Conservation (phyloP, 2,888 invertebrate species). For the Drosophila flavopinicola region DNA sequence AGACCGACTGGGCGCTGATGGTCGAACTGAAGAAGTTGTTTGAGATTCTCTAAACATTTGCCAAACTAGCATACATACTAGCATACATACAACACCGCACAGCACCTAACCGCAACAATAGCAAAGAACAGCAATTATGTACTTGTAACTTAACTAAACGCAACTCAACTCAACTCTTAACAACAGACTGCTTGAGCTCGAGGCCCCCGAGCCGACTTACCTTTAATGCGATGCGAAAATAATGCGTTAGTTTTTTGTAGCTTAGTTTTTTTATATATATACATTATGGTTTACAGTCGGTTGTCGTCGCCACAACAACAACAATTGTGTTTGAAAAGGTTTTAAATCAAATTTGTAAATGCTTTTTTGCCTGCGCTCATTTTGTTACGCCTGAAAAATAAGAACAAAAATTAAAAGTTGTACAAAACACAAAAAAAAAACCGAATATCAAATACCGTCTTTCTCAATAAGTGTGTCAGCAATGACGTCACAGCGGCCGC, state of each 20-base stretch:
- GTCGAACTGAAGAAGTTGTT: slow-evolving; percentile 99
- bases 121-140: slow-evolving; percentile 34
- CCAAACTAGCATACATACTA: slow-evolving; percentile 46
- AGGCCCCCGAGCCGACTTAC: slow-evolving; percentile 8
- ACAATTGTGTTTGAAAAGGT: slow-evolving; percentile 48
- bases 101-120: slow-evolving; percentile 5
- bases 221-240: slow-evolving; percentile 1
- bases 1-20: slow-evolving; percentile 99
- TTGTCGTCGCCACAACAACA: slow-evolving; percentile 10
- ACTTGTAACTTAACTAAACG: slow-evolving; percentile 22
- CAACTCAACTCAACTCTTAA: slow-evolving; percentile 27
- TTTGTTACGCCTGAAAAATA: slow-evolving; percentile 59
- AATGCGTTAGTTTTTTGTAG: slow-evolving; percentile 18
- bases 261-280: slow-evolving; percentile 35
- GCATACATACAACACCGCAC: background rate
- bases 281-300: slow-evolving; percentile 42
- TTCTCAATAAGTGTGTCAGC: slow-evolving; percentile 64
- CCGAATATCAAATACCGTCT: slow-evolving; percentile 11
- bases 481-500: slow-evolving; percentile 67
- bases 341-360: slow-evolving; percentile 66
- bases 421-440: slow-evolving; percentile 23
- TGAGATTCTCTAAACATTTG: slow-evolving; percentile 91
- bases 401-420: slow-evolving; percentile 47
- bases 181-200: slow-evolving; percentile 39
- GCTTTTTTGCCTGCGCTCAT: slow-evolving; percentile 57